These are phyloP conservation scores for Lymantria monacha DNA, from an alignment of 2,888 invertebrate genomes.

Conservation along the genomic window DNA sequence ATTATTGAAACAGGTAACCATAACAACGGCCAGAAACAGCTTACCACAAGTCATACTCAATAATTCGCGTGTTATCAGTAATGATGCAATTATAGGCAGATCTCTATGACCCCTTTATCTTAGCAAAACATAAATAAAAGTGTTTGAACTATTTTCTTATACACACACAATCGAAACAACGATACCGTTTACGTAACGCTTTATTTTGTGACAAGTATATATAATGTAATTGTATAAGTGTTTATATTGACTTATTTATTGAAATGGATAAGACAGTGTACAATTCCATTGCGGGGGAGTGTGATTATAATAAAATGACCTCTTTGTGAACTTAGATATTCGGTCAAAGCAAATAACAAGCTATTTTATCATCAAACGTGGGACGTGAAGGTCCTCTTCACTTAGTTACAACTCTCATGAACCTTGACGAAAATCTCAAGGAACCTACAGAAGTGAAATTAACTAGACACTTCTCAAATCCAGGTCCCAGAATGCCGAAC, in stretches of 20 bases:
- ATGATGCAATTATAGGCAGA: conserved; percentile 38
- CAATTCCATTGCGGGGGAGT: conserved; percentile 54
- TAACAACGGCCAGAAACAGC: conserved; percentile 29
- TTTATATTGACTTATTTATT: conserved; percentile 30
- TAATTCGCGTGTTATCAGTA: conserved; percentile 15
- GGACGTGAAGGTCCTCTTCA: conserved; percentile 46
- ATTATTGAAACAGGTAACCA: conserved; percentile 30
- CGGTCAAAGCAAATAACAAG: conserved; percentile 52
- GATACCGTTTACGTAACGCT: not conserved
- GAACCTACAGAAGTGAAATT: conserved; percentile 28
- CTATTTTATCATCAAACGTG: conserved; percentile 44
- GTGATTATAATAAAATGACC: conserved; percentile 58
- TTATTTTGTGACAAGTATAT: conserved; percentile 1
- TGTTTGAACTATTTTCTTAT: conserved; percentile 17
- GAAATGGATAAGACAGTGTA: conserved; percentile 44
- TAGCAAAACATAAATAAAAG: conserved; percentile 22
- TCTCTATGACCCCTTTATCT: conserved; percentile 34
- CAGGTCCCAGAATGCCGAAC: conserved; percentile 93
- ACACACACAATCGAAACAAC: conserved; percentile 2
- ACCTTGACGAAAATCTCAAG: conserved; percentile 46
- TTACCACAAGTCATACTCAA: conserved; percentile 6
- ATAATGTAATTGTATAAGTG: conserved; percentile 7
- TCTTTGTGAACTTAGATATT: conserved; percentile 61
- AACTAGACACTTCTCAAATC: conserved; percentile 37
- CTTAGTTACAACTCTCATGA: conserved; percentile 54